Evolutionary conservation across 2,888 invertebrate genomes (phyloP), one percentile per base, ranked within the genome.

Genomic region (Amphimallon solstitiale): DNA sequence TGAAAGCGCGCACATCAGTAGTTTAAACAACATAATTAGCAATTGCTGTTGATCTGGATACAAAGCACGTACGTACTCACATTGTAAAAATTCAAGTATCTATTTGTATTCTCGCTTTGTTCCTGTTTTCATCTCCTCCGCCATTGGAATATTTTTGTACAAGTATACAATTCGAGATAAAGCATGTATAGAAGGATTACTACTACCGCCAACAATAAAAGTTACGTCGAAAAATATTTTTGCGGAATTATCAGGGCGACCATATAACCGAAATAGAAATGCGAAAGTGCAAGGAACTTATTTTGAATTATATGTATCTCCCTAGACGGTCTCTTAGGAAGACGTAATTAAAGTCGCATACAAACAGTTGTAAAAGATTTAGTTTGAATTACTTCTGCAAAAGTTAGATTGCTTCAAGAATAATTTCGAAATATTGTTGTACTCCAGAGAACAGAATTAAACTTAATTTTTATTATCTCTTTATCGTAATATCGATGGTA

Each of bases 91-190:
- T 43, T 56, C 56, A 56, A 10, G 9, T 12, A 7, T 43, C 29
- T 29, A 59, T 59, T 59, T 38, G 59, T 59, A 59, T 59, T 59
- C 59, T 10, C 21, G 19, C 9, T 29, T 14, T n/a, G 43, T 40
- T 17, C 10, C 15, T 40, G 29, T 43, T 43, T 59, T 29, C 40
- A 59, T 43, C 23, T 59, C 23, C 59, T 17, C 23, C 21, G 59
- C 5, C n/a, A 12, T 6, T 29, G 14, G 59, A 59, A 43, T 59
- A 59, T 59, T 59, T 59, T 23, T 15, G 10, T 23, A 34, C 29
- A 7, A 43, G 43, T 29, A 14, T 9, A 12, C 14, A 23, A 34
- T 38, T 21, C 40, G 43, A 59, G 59, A 59, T 59, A 38, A 59
- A 59, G 29, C 43, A 59, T 29, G 34, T 7, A n/a, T n/a, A 17